These are phyloP conservation scores for Chlorops oryzae DNA, from an alignment of 1,140 invertebrate species.

Conservation along the genomic window DNA sequence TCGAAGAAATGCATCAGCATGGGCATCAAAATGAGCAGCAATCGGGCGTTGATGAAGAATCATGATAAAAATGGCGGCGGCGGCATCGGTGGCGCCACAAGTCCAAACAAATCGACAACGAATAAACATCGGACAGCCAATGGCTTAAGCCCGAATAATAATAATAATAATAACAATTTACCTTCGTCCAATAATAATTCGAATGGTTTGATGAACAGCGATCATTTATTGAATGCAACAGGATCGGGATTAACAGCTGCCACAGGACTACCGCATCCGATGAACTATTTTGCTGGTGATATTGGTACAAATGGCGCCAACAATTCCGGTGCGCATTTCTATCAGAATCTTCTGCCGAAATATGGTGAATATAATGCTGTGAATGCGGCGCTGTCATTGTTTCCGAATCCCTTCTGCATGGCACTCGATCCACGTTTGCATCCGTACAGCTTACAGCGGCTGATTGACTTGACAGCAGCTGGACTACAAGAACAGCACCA, in stretches of 20 bases:
- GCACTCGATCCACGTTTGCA: conserved; percentile 37
- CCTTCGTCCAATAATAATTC: background rate
- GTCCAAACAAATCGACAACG: background rate
- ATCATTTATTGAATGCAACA: too few species aligned
- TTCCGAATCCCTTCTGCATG: conserved; percentile 34
- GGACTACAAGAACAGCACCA: conserved; percentile 31
- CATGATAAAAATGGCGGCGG: conserved; percentile 30
- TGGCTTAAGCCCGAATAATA: background rate
- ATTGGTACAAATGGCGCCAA: conserved; percentile 9
- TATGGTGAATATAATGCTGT: conserved; percentile 55
- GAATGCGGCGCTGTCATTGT: conserved; percentile 54
- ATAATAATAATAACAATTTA: background rate
- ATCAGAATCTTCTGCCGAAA: conserved; percentile 22
- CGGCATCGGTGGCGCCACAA: conserved; percentile 10
- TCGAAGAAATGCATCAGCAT: conserved; percentile 97
- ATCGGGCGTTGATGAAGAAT: conserved; percentile 24
- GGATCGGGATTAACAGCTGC: too few species aligned
- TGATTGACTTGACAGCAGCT: conserved; percentile 40
- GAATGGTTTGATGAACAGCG: too few species aligned
- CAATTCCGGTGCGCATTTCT: conserved; percentile 21
- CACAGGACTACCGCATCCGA: conserved; percentile 35
- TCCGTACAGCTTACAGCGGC: conserved; percentile 39
- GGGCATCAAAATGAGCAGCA: conserved; percentile 70
- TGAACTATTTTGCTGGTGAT: conserved; percentile 37
- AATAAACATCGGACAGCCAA: conserved; percentile 1